Conservation (phyloP, 2,888 invertebrate genomes). For the Drosophila flavopinicola region DNA sequence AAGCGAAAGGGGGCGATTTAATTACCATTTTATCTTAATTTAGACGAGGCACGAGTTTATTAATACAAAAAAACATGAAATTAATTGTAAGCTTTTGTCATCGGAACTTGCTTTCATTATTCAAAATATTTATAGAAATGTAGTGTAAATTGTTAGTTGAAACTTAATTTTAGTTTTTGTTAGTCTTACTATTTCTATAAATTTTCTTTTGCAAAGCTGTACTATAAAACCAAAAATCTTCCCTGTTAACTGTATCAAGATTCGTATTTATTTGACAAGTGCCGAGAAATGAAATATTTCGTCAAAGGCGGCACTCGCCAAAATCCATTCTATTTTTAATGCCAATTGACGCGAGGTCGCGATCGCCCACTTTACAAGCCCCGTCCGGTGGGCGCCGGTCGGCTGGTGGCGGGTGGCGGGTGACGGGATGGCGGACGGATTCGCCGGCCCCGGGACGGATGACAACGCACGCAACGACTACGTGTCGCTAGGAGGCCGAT, state of each 20-base stretch:
- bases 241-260: not conserved
- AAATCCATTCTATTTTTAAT: constrained; percentile 69
- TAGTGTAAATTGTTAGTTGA: no score
- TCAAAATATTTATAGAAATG: no score
- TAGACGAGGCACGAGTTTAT: not conserved
- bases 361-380: constrained; percentile 59
- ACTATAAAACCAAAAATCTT: not conserved
- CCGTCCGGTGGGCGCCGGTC: not conserved
- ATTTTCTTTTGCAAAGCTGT: no score
- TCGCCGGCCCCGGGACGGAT: constrained; percentile 4
- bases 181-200: no score
- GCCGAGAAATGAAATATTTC: constrained; percentile 28
- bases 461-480: constrained; percentile 33
- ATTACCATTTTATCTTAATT: constrained; percentile 2
- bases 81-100: not conserved
- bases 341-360: constrained; percentile 69
- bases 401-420: not conserved
- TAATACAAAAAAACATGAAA: not conserved
- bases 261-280: constrained; percentile 5
- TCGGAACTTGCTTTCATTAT: no score
- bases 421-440: no score
- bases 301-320: constrained; percentile 44
- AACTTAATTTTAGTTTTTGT: no score
- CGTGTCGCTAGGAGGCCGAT: constrained; percentile 41
- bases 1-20: not conserved